Conservation (phyloP, 2,113 vertebrate genomes). For the Channa maculata region DNA sequence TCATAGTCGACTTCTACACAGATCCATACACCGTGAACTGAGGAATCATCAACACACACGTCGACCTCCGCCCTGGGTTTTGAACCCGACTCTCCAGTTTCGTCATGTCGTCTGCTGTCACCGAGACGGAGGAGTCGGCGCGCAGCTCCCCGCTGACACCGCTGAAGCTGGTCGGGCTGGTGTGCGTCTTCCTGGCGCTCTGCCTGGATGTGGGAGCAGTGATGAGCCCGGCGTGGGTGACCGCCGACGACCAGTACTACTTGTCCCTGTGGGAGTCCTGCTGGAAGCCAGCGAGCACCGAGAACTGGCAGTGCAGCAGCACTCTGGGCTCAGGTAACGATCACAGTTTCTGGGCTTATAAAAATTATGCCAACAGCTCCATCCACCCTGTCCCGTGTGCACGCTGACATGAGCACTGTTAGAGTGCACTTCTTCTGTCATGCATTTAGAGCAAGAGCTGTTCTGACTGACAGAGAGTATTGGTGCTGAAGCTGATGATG, state of each 20-base stretch:
- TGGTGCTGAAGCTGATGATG: background rate
- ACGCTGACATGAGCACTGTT: background rate
- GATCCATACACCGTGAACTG: background rate
- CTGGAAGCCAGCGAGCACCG: constrained; percentile 87
- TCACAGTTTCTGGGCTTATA: background rate
- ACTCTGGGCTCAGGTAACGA: constrained; percentile 91
- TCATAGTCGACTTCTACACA: background rate
- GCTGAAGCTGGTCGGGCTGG: constrained; percentile 94
- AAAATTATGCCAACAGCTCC: background rate
- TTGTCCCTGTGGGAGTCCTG: constrained; percentile 98
- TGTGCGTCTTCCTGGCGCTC: constrained; percentile 95
- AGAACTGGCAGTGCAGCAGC: constrained; percentile 93
- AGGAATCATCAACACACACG: background rate
- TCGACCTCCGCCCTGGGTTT: background rate
- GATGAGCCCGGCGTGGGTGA: constrained; percentile 98
- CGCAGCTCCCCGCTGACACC: constrained; percentile 92
- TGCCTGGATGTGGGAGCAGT: constrained; percentile 95
- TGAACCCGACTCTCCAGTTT: constrained; percentile 1
- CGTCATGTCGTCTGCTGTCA: constrained; percentile 90
- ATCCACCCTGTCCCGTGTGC: background rate
- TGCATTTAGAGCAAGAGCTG: constrained; percentile 4
- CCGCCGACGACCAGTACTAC: constrained; percentile 95
- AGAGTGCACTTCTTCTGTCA: background rate
- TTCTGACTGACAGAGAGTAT: background rate
- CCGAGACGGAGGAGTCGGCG: constrained; percentile 92